Base-by-base conservation (phyloP, 1,140 invertebrate species). In the Cylas formicarius region DNA sequence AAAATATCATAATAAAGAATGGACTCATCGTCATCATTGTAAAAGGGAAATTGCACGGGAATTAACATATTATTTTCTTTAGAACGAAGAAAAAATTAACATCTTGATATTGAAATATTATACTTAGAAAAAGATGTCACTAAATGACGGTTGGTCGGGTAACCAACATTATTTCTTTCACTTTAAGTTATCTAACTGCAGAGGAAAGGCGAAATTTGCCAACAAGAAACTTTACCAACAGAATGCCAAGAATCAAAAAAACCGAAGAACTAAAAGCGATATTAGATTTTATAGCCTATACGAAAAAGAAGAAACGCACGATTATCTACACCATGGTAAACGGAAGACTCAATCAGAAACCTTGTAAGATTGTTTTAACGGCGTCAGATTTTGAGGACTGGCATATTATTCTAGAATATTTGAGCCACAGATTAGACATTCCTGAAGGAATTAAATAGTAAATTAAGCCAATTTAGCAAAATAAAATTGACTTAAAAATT, bases 311-410 rank as follows among this genome's bases (percentile, higher is more conserved):
- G 5, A 26, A 26, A 14, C 29, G 38, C 16, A 31, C 27, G 2
- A 18, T 41, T 5, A 41, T 41, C 13, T 41, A 41, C 14, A 28
- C 32, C 16, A 27, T 41, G 16, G 38, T 26, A 3, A 27, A 24
- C 22, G 38, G 38, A 6, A 41, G 27, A 31, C 6, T 17, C 7
- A 27, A 21, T 9, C n/a, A 23, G 22, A 11, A 28, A 4, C 38
- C 38, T 10, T 31, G 21, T 31, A 41, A 41, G 18, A 14, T 41
- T 29, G 38, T 41, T 10, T 26, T 41, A 17, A 41, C 27, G 6
- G 27, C 20, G 14, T 24, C 38, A 3, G 38, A 41, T 13, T 41
- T 27, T 27, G 7, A 18, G 10, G 24, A 10, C 10, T 41, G 38
- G 38, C 19, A 41, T 31, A 29, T 1, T 11, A 27, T 41, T 31